These are phyloP conservation scores for Grus americana DNA, from an alignment of 2,113 vertebrate species.

Conservation along the genomic window DNA sequence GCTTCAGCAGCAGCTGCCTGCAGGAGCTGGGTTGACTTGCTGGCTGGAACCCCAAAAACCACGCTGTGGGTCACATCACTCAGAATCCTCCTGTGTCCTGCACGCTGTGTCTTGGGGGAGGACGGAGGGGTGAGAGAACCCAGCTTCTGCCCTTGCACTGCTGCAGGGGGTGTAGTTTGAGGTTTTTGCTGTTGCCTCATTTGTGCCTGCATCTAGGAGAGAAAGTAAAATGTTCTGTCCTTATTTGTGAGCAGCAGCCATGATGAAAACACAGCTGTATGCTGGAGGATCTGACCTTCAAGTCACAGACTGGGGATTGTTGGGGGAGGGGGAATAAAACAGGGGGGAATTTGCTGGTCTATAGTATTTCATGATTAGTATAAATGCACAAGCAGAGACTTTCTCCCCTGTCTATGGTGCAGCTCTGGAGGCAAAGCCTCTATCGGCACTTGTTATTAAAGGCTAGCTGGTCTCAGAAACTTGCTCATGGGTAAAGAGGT, in stretches of 20 bases:
- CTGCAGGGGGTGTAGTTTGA: conserved; percentile 38
- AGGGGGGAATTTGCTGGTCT: not conserved
- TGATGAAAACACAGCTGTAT: rapidly evolving
- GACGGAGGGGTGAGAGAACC: conserved; percentile 95
- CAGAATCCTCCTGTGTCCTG: conserved; percentile 92
- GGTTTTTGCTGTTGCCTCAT: conserved; percentile 69
- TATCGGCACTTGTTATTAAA: not conserved
- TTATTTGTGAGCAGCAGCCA: rapidly evolving
- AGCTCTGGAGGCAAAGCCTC: not conserved
- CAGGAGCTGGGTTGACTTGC: conserved; percentile 96
- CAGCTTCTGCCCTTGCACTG: conserved; percentile 80
- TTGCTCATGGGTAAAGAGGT: not conserved
- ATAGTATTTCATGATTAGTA: not conserved
- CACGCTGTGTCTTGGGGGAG: conserved; percentile 91
- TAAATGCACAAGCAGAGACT: not conserved
- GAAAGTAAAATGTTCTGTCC: not conserved
- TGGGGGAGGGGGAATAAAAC: not conserved
- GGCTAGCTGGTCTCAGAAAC: not conserved
- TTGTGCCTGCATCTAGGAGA: conserved; percentile 64
- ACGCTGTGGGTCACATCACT: conserved; percentile 97
- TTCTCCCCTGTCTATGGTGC: not conserved
- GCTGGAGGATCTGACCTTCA: not conserved
- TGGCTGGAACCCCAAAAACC: conserved; percentile 94
- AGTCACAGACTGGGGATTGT: rapidly evolving
- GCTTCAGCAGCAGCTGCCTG: conserved; percentile 96